These are phyloP conservation scores for Rhinoptilus africanus DNA, from an alignment of 2,113 vertebrate genomes.

Conservation along the genomic window DNA sequence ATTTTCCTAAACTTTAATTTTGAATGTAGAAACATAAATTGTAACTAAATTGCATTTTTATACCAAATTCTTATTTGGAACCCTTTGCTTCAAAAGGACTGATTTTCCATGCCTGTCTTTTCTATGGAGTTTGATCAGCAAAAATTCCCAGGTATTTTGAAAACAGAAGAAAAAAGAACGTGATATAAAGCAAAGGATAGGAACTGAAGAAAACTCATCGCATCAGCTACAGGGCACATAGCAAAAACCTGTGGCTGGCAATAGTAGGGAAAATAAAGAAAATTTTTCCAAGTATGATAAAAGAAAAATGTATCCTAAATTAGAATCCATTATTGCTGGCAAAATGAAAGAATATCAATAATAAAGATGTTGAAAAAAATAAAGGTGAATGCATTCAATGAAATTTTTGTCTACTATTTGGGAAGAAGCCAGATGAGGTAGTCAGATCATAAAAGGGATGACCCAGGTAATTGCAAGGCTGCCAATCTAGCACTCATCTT, in stretches of 20 bases:
- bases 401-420: neutral
- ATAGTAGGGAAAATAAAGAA: neutral
- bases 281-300: neutral
- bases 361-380: neutral
- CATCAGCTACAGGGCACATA: neutral
- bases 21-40: neutral
- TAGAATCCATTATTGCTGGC: neutral
- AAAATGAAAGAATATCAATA: neutral
- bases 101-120: neutral
- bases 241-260: neutral
- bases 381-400: neutral
- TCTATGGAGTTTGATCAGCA: neutral
- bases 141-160: neutral
- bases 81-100: neutral
- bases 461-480: neutral
- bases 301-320: neutral
- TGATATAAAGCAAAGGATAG: neutral
- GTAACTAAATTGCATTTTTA: neutral
- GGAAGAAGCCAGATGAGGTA: neutral
- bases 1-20: neutral
- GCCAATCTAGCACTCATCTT: neutral
- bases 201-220: neutral
- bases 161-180: neutral
- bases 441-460: neutral
- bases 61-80: neutral